Evolutionary conservation across 2,113 vertebrate genomes (phyloP), one percentile per base, ranked within the genome.

Genomic region (Xiphophorus maculatus): DNA sequence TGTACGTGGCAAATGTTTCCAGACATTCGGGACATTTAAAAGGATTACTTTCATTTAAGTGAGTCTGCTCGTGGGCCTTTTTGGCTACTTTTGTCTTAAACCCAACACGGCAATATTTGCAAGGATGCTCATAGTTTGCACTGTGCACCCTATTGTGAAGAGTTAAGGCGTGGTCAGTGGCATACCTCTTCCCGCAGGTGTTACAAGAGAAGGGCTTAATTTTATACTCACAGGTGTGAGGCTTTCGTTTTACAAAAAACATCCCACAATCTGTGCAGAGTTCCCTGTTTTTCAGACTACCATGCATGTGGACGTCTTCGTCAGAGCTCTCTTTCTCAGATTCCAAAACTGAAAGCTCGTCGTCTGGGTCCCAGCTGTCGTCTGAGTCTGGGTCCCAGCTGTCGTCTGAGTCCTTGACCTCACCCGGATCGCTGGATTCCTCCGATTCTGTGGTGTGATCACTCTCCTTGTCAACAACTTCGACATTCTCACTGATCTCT

Each of bases 41-140:
- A 3, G 84, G 84, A 79, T 54, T 35, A 37, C 66, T 81, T 3
- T 48, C 15, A 66, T 2, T 68, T 0, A 30, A 0, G 66, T 91
- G 88, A 29, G 27, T 81, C 68, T 82, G 68, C 64, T 92, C 64
- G 2, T 91, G 91, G 5, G 58, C 66, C 25, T 72, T 22, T 77
- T 89, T 90, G 44, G 83, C 86, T 8, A 2, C 71, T 66, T 84
- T 92, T n/a, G 84, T 89, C 75, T 85, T 88, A 66, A 92, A 88
- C 0, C 74, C 62, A 1, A 30, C 10, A 1, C 77, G 33, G 60
- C 89, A 92, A 75, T 74, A 92, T 67, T 90, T 89, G 63, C 90
- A 92, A 3, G 19, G 76, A 40, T 84, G 68, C 65, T 84, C 74
- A 6, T 89, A 86, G 37, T 66, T 77, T 61, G 58, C 76, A 12